phyloP scores from a whole-genome alignment of 2,888 invertebrate species.

The Aporophyla nigra region DNA sequence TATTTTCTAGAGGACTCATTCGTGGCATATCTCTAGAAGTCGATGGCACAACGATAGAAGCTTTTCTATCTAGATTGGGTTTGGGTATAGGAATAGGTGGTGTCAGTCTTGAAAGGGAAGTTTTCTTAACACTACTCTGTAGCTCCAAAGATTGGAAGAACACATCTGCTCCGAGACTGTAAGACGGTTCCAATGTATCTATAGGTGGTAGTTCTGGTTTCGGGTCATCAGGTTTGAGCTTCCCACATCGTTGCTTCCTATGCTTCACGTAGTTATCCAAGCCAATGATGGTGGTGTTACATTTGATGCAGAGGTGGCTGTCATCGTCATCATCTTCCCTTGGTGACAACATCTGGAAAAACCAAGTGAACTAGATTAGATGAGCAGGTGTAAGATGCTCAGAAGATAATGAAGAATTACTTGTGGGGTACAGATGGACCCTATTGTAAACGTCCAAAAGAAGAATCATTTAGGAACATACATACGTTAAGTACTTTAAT shows the following conservation, averaged over 20 bases:
- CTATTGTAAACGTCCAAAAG: background rate
- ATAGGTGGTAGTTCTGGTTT: slow-evolving; percentile 81
- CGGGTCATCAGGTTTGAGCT: slow-evolving; percentile 73
- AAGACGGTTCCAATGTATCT: slow-evolving; percentile 86
- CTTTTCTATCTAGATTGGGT: slow-evolving; percentile 78
- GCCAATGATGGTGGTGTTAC: slow-evolving; percentile 95
- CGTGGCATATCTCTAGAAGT: slow-evolving; percentile 82
- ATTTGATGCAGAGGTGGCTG: slow-evolving; percentile 96
- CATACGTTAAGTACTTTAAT: background rate
- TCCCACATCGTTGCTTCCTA: slow-evolving; percentile 93
- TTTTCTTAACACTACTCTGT: slow-evolving; percentile 93
- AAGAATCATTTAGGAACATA: background rate
- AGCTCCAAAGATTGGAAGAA: slow-evolving; percentile 96
- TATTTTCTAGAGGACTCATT: slow-evolving; percentile 85
- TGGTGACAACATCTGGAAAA: slow-evolving; percentile 88
- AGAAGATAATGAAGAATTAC: background rate
- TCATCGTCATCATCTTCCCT: slow-evolving; percentile 94
- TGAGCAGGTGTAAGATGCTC: background rate
- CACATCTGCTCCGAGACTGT: slow-evolving; percentile 94
- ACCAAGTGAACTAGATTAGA: background rate
- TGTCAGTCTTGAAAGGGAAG: slow-evolving; percentile 88
- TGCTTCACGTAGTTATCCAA: slow-evolving; percentile 97
- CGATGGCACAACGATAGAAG: slow-evolving; percentile 76
- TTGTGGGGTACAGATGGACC: background rate
- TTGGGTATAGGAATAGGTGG: slow-evolving; percentile 84